A percentile compares a stretch with the other conserved stretches of the same genome.
Evolutionary conservation across 2,888 invertebrate genomes (phyloP).

Genomic region (Apocheima hispidaria): DNA sequence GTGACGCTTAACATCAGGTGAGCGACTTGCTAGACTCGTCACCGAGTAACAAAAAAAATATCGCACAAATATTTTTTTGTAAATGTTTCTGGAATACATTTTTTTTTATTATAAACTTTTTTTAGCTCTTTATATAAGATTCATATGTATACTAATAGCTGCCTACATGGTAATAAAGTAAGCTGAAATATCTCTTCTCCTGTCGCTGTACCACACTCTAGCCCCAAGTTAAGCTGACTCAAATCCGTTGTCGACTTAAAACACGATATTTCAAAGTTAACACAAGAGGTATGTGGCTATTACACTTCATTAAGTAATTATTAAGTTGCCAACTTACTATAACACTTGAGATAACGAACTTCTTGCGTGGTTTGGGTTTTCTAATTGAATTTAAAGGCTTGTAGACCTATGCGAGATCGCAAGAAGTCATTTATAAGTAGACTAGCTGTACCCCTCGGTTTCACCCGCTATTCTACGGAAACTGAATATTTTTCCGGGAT

Average conservation of each 20-base stretch:
- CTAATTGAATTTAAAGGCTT: background rate
- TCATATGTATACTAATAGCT: no score
- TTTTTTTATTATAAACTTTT: no score
- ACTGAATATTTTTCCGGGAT: no score
- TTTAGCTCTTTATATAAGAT: no score
- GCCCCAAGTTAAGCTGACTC: conserved; percentile 44
- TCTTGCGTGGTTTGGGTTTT: background rate
- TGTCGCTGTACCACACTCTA: conserved; percentile 30
- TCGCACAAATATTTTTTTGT: no score
- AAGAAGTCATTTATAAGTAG: background rate
- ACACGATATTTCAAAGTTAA: conserved; percentile 56
- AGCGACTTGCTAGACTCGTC: no score
- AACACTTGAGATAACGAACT: conserved; percentile 17
- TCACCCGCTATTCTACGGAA: no score
- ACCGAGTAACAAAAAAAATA: no score
- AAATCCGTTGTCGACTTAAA: conserved; percentile 55
- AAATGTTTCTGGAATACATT: no score
- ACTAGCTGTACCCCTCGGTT: no score
- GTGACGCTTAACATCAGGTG: no score
- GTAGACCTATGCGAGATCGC: background rate
- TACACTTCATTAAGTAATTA: conserved; percentile 64
- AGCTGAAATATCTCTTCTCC: background rate
- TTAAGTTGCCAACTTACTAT: conserved; percentile 35
- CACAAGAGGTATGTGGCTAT: conserved; percentile 45
- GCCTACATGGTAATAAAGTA: background rate